Evolutionary conservation across 2,888 invertebrate genomes (phyloP), one percentile per base, ranked within the genome.

Genomic region (Salticus scenicus): DNA sequence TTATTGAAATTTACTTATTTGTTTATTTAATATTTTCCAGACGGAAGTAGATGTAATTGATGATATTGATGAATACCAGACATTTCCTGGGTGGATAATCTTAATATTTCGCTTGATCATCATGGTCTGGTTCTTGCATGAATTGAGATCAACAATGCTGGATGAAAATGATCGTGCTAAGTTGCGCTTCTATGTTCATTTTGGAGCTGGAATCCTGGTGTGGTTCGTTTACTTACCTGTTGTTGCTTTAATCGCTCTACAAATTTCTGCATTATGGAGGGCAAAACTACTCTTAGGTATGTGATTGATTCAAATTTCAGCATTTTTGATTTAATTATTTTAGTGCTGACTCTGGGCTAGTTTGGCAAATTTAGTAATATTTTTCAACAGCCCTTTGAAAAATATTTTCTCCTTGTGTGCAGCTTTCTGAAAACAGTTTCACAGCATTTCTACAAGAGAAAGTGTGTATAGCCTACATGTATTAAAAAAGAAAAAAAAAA

Each of bases 161-260:
- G 94, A 95, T 89, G 96, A 96, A 90, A 94, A 95, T 90, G 95
- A 95, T 90, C 94, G 94, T 78, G 94, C 95, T 89, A 97, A 98
- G 91, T 93, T 98, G 42, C 96, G 97, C 91, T 99, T 99, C 92
- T 93, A 98, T 79, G 94, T 98, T 72, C 98, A 99, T 91, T 97
- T 98, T 91, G 99, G 98, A 77, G 98, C 98, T 17, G 98, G 98
- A 20, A 97, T 98, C 90, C 93, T 99, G 51, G 98, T 99, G 14
- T 99, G 99, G 99, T 98, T 99, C 91, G 97, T 98, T 89, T 98
- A 99, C 92, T 93, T 98, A 90, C 98, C 98, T 14, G 95, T 98
- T 86, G 95, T 98, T 88, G 98, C 98, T 78, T 93, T 98, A 76
- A 95, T 99, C 89, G 97, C 97, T 14, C 93, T 97, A 77, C 96